Evolutionary conservation across 2,797 vertebrate species (phyloP).

Genomic region (Coregonus ussuriensis): DNA sequence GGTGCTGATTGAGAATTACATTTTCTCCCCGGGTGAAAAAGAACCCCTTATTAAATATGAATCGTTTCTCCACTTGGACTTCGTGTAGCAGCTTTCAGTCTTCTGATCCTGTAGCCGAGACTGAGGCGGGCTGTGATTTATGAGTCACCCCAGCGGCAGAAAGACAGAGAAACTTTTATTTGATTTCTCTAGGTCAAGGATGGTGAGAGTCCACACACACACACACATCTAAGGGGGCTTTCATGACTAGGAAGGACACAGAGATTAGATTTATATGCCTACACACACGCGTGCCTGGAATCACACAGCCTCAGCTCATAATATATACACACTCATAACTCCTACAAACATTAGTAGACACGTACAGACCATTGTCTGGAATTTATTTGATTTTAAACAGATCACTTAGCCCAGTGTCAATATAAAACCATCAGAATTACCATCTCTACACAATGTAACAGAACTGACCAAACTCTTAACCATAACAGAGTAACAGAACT

Average conservation of each 20-base stretch:
- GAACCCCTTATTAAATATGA: slow-evolving; percentile 44
- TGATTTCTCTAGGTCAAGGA: slow-evolving; percentile 16
- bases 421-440: neutral
- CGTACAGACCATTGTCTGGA: neutral
- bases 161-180: slow-evolving; percentile 13
- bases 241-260: neutral
- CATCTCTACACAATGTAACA: neutral
- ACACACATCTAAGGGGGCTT: neutral
- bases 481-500: too few species aligned
- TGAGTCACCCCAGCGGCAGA: neutral
- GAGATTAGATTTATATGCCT: neutral
- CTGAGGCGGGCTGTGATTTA: neutral
- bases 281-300: neutral
- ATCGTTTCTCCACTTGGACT: slow-evolving; percentile 27
- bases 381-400: neutral
- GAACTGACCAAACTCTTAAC: too few species aligned
- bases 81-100: slow-evolving; percentile 29
- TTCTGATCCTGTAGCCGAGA: neutral
- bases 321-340: neutral
- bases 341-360: neutral
- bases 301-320: neutral
- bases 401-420: neutral
- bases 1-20: slow-evolving; percentile 38
- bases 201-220: neutral
- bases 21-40: slow-evolving; percentile 35